Percentiles rank a stretch among this genome's conserved stretches.
Evolutionary conservation across 2,888 invertebrate genomes (phyloP).

Genomic region (Mimumesa dahlbomi): DNA sequence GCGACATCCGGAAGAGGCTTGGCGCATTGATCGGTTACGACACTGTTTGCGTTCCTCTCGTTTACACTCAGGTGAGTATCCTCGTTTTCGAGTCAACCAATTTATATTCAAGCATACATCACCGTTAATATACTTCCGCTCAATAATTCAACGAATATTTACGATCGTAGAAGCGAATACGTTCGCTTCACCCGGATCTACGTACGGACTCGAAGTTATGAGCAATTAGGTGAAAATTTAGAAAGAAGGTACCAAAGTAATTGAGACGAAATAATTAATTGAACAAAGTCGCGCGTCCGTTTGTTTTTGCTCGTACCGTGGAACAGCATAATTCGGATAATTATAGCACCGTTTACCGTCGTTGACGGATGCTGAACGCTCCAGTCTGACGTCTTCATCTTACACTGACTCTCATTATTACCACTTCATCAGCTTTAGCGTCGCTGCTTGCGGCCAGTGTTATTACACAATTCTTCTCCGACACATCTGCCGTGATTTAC

Average conservation of each 20-base stretch:
- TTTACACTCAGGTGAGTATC: conserved; percentile 91
- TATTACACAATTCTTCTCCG: conserved; percentile 33
- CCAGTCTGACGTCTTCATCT: conserved; percentile 58
- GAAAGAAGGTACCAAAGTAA: background rate
- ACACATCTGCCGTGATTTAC: conserved; percentile 11
- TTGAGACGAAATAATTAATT: too few relatives aligned
- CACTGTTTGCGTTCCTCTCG: conserved; percentile 94
- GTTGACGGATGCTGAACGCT: conserved; percentile 37
- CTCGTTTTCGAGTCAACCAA: conserved; percentile 3
- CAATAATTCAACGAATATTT: conserved; percentile 4
- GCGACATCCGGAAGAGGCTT: conserved; percentile 91
- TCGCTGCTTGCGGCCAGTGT: conserved; percentile 9
- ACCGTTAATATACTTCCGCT: background rate
- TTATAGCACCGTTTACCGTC: conserved; percentile 25
- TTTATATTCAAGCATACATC: background rate
- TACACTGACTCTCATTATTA: conserved; percentile 27
- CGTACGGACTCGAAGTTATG: background rate
- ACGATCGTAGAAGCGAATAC: too few relatives aligned
- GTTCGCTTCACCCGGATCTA: background rate
- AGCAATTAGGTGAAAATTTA: background rate
- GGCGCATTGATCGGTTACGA: conserved; percentile 94
- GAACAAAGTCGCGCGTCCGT: too few relatives aligned
- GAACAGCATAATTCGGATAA: conserved; percentile 14
- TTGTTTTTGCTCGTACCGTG: too few relatives aligned
- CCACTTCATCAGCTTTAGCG: conserved; percentile 18